These are phyloP conservation scores for Nylanderia fulva DNA, from an alignment of 1,140 invertebrate genomes.

Conservation along the genomic window DNA sequence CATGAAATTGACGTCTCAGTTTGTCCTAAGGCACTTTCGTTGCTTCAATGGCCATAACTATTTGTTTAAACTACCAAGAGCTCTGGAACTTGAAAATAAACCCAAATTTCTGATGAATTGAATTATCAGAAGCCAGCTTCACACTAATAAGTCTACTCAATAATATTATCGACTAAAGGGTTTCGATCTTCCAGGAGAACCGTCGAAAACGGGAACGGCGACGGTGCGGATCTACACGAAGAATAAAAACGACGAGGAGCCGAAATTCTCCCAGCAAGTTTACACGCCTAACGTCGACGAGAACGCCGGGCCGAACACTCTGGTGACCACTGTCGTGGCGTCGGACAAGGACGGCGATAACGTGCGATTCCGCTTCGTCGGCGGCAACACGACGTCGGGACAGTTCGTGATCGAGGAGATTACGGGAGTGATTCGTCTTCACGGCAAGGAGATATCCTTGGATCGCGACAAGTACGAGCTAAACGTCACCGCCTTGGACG, in stretches of 20 bases:
- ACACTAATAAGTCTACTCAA: too few species aligned
- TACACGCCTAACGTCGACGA: conserved; percentile 98
- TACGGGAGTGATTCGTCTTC: conserved; percentile 96
- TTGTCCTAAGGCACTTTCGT: too few species aligned
- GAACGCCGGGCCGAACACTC: conserved; percentile 96
- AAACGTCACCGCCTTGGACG: conserved; percentile 97
- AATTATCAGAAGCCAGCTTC: too few species aligned
- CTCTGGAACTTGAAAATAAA: too few species aligned
- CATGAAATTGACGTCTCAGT: too few species aligned
- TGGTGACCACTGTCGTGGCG: conserved; percentile 97
- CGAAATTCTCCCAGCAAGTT: conserved; percentile 98
- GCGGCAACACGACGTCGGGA: conserved; percentile 94
- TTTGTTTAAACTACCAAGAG: too few species aligned
- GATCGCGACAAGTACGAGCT: conserved; percentile 96
- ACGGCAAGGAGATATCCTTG: conserved; percentile 93
- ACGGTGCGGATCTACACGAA: conserved; percentile 97
- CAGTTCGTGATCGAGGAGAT: conserved; percentile 98
- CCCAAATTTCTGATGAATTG: too few species aligned
- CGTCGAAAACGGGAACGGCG: conserved; percentile 95
- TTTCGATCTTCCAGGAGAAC: conserved; percentile 88
- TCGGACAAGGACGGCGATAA: conserved; percentile 98
- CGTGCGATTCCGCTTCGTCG: conserved; percentile 97
- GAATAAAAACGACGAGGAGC: conserved; percentile 98
- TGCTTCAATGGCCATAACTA: too few species aligned
- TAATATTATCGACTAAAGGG: conserved; percentile 12